These are phyloP conservation scores for Oncopodura yosiiana DNA, from an alignment of 1,140 invertebrate genomes.

Conservation along the genomic window DNA sequence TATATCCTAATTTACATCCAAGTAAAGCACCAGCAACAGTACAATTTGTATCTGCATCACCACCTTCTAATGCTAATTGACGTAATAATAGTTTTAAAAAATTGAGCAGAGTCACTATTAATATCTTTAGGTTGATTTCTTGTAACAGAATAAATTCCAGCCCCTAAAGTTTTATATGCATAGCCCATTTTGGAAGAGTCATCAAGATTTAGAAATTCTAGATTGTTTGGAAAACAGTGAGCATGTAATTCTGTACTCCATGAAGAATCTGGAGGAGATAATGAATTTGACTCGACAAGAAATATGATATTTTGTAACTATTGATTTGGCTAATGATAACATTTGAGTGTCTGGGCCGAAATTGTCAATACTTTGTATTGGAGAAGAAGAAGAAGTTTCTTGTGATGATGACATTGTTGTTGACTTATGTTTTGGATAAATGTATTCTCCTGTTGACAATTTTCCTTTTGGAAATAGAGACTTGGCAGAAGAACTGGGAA, in stretches of 20 bases:
- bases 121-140: neutral
- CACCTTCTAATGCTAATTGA: conserved; percentile 20
- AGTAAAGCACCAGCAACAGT: conserved; percentile 24
- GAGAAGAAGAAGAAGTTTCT: too few relatives aligned
- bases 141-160: conserved; percentile 10
- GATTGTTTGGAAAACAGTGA: conserved; percentile 7
- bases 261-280: conserved; percentile 1
- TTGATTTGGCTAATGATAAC: conserved; percentile 1
- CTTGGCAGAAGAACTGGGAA: too few relatives aligned
- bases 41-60: conserved; percentile 30
- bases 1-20: conserved; percentile 15
- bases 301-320: conserved; percentile 11
- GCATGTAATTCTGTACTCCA: conserved; percentile 2
- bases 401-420: too few relatives aligned
- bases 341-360: conserved; percentile 6
- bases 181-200: conserved; percentile 19
- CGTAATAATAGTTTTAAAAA: conserved; percentile 21
- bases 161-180: conserved; percentile 23
- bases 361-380: conserved; percentile 10
- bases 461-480: too few relatives aligned
- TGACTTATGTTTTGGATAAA: too few relatives aligned
- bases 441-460: too few relatives aligned
- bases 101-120: neutral
- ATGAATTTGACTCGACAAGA: neutral
- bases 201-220: conserved; percentile 11